These are phyloP conservation scores for Psammodynastes pulverulentus DNA, from an alignment of 2,113 vertebrate species.

Conservation along the genomic window DNA sequence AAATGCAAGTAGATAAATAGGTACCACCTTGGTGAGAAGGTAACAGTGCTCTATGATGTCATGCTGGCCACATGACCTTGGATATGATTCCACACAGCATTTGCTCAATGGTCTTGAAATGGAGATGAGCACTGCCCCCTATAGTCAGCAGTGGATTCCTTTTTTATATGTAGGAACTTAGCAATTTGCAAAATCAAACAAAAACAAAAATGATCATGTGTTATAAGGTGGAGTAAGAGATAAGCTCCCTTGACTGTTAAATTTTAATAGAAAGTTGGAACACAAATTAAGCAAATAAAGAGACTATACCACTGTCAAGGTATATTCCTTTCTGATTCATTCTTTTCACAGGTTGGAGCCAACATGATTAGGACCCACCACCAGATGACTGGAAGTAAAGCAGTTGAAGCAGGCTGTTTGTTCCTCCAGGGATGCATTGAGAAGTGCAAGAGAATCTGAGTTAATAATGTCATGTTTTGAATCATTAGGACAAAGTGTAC, in stretches of 20 bases:
- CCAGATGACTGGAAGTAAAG: background rate
- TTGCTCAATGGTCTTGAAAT: background rate
- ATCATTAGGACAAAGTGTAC: background rate
- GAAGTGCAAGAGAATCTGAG: background rate
- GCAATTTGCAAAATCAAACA: background rate
- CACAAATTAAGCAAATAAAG: background rate
- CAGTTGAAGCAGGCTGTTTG: background rate
- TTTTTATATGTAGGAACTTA: background rate
- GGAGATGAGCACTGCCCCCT: background rate
- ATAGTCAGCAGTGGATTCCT: background rate
- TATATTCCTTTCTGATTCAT: background rate
- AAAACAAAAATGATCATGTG: background rate
- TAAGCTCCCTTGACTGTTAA: background rate
- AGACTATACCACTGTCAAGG: background rate
- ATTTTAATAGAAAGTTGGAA: background rate
- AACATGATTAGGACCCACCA: background rate
- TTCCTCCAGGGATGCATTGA: background rate
- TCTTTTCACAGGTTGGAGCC: background rate
- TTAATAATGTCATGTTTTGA: background rate
- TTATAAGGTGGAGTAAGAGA: background rate
- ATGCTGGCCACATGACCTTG: background rate
- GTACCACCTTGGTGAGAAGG: too few relatives aligned
- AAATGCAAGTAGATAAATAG: too few relatives aligned
- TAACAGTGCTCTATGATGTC: background rate
- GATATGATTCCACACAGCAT: background rate